Evolutionary conservation across 2,113 vertebrate genomes (phyloP).

Genomic region (Melanerpes aurifrons): DNA sequence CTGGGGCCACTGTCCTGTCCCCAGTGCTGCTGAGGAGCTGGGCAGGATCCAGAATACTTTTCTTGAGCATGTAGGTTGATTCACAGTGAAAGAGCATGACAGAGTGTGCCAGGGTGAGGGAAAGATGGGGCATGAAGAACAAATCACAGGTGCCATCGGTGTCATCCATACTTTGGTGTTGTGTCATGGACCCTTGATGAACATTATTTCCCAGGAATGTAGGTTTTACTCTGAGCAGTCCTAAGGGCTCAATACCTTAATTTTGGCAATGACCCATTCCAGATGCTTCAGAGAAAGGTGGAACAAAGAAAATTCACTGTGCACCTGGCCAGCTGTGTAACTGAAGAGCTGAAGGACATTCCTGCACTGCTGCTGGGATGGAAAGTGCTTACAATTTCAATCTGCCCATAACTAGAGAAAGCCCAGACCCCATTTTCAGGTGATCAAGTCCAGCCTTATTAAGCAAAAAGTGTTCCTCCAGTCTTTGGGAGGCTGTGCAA

Average conservation of each 20-base stretch:
- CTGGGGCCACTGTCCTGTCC: background rate
- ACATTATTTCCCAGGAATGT: background rate
- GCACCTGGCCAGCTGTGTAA: background rate
- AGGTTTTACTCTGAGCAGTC: background rate
- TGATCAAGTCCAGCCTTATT: background rate
- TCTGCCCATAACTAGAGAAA: background rate
- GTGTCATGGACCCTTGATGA: accelerated
- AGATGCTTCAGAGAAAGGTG: background rate
- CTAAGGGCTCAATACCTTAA: background rate
- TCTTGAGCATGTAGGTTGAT: background rate
- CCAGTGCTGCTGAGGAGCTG: background rate
- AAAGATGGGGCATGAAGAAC: background rate
- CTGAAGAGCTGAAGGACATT: background rate
- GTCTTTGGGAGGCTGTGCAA: background rate
- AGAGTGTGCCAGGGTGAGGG: background rate
- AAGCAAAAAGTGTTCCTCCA: background rate
- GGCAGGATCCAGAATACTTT: background rate
- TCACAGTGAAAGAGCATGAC: background rate
- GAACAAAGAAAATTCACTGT: background rate
- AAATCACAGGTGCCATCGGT: background rate
- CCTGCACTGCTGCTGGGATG: background rate
- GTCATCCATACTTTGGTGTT: background rate
- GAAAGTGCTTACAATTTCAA: background rate
- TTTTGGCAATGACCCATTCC: background rate
- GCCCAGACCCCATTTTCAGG: background rate